A percentile compares a stretch with the other conserved stretches of the same genome.
phyloP scores from a whole-genome alignment of 1,140 invertebrate genomes.

The Orchesella cincta region DNA sequence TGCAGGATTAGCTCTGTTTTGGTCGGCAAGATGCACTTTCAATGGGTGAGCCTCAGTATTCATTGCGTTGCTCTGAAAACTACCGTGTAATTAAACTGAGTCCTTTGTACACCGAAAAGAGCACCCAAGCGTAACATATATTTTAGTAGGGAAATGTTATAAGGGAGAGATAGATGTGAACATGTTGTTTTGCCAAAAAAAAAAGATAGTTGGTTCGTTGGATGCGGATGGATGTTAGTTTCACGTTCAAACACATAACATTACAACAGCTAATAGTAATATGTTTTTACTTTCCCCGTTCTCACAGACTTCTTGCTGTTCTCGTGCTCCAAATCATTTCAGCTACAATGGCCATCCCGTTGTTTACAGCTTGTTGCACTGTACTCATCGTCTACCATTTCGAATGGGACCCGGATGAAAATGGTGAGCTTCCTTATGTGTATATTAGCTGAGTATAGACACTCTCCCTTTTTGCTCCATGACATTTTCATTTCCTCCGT shows the following conservation, averaged over 20 bases:
- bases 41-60: conserved; percentile 42
- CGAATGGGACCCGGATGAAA: conserved; percentile 27
- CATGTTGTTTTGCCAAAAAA: no score
- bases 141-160: not conserved
- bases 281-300: not conserved
- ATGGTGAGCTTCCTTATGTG: conserved; percentile 4
- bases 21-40: conserved; percentile 49
- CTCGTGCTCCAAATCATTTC: conserved; percentile 48
- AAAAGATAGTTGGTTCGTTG: no score
- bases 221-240: not conserved
- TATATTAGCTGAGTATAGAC: not conserved
- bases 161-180: not conserved
- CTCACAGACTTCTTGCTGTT: conserved; percentile 44
- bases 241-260: not conserved
- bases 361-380: conserved; percentile 48
- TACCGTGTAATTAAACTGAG: not conserved
- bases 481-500: conserved; percentile 15
- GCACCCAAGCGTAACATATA: not conserved
- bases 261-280: not conserved
- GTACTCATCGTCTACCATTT: conserved; percentile 48
- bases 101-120: not conserved
- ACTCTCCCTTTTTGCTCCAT: not conserved
- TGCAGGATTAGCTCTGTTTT: conserved; percentile 45
- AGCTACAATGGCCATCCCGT: conserved; percentile 47
- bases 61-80: not conserved